Conservation (phyloP, 1,140 invertebrate genomes). For the Chionoecetes opilio region DNA sequence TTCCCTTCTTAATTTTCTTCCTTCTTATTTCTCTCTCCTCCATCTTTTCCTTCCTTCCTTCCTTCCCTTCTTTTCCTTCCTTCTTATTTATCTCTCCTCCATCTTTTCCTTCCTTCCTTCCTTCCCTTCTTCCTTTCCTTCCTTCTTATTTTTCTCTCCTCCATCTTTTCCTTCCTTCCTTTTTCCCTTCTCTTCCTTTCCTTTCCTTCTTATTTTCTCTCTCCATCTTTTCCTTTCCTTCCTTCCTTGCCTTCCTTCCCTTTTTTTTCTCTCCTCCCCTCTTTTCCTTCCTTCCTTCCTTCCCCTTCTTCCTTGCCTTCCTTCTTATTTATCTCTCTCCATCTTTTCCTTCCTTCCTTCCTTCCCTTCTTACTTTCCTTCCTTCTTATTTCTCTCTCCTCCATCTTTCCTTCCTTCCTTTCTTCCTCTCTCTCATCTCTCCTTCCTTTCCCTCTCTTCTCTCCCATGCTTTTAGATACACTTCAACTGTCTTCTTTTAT, state of each 20-base stretch:
- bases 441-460: neutral
- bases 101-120: no score
- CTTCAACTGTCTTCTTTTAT: no score
- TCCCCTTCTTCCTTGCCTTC: neutral
- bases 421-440: neutral
- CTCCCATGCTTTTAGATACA: neutral
- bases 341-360: neutral
- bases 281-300: neutral
- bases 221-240: no score
- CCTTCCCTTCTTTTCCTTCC: no score
- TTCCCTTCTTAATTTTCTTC: no score
- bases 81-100: no score
- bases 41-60: no score
- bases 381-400: neutral
- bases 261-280: neutral
- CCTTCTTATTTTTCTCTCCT: neutral
- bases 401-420: neutral
- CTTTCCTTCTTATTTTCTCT: no score
- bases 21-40: no score
- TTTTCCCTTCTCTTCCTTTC: neutral
- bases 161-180: neutral
- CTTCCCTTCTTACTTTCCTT: neutral
- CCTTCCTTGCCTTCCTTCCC: no score
- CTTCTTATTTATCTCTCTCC: neutral
- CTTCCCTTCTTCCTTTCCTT: neutral